phyloP scores from a whole-genome alignment of 2,113 vertebrate genomes.

The Heliornis fulica region DNA sequence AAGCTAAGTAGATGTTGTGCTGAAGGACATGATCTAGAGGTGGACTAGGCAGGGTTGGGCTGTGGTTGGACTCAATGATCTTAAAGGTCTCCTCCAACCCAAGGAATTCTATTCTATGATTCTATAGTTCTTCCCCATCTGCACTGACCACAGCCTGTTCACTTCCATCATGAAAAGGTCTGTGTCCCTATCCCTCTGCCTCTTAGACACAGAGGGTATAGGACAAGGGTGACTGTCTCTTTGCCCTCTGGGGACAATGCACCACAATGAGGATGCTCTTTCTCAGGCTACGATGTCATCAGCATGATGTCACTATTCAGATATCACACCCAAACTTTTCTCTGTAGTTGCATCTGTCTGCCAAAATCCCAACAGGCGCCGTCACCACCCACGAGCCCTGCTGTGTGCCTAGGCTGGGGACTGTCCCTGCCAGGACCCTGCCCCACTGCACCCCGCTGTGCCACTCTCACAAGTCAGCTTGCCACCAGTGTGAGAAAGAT shows the following conservation, averaged over 20 bases:
- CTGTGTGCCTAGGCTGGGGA: not conserved
- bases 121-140: no score
- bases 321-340: not conserved
- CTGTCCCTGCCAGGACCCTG: not conserved
- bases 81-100: no score
- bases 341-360: not conserved
- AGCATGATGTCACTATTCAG: not conserved
- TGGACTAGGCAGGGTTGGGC: no score
- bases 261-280: not conserved
- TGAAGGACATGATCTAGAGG: no score
- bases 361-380: not conserved
- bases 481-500: not conserved
- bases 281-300: not conserved
- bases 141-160: not conserved
- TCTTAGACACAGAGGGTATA: not conserved
- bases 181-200: not conserved
- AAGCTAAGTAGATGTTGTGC: no score
- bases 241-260: not conserved
- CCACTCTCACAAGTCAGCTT: not conserved
- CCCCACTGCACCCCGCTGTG: rapidly evolving
- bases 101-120: no score
- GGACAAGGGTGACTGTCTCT: not conserved
- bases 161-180: not conserved
- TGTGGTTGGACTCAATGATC: no score
- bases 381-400: rapidly evolving